Evolutionary conservation across 2,797 vertebrate genomes (phyloP), one percentile per base, ranked within the genome.

Genomic region (Ptychobarbus kaznakovi): DNA sequence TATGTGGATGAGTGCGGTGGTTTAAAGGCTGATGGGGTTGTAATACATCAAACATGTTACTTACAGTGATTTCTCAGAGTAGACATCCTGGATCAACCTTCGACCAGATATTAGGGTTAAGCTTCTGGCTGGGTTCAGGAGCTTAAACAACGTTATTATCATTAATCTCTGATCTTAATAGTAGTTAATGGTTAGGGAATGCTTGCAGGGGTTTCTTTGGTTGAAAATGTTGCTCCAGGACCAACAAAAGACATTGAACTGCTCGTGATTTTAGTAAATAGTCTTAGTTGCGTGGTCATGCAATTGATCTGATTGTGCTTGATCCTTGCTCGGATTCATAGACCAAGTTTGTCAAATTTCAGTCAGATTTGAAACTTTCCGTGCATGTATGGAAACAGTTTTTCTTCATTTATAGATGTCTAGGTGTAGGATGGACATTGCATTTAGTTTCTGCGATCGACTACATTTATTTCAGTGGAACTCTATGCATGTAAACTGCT

Each of bases 11-110:
- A 12, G 10, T 51, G 46, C 4, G 18, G 72, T 38, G 20, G 40
- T 76, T n/a, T 76, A 56, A n/a, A 76, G 5, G 51, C 12, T 12
- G 16, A 1, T 18, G 74, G 10, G 38, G 74, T 58, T 76, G 18
- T 35, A 76, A 76, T 76, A 53, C 11, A 76, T 76, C 74, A 76
- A 38, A 75, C 72, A 53, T 74, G 73, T 35, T 75, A 22, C 46
- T 75, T 53, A 75, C 73, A 51, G 73, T 22, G 46, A 32, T 35
- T 53, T 35, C 72, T 74, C 46, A 35, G 46, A 63, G 61, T 6
- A 63, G 25, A 63, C 25, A 25, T 22, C 16, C 46, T 20, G 46
- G 72, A 51, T 51, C 46, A 74, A 10, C 10, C 46, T 13, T 75
- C 49, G 13, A 35, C 13, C 51, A 40, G 74, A 77, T 77, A 40